Base-by-base conservation (phyloP, 1,140 invertebrate genomes). In the Drosophila subobscura region DNA sequence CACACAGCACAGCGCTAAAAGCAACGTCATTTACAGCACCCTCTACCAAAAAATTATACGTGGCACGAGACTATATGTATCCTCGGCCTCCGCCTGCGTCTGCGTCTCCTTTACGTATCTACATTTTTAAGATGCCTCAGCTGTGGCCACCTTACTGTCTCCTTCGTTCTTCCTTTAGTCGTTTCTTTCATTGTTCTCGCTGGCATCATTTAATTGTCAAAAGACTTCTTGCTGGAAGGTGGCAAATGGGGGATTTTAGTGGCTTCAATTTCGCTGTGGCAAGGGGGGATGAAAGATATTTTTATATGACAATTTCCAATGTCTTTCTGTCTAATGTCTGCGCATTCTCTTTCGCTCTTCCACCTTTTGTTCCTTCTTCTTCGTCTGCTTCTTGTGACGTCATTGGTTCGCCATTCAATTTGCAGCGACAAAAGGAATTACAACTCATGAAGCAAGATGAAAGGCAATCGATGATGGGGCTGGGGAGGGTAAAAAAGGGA, bases 141-240 rank as follows among this genome's bases (percentile, higher is more conserved):
- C 66, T 71, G 74, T 56, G 49, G 55, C 66, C 6, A 8, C 12
- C 44, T 14, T 14, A 33, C 40, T 49, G 42, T 14, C 16, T 5
- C 16, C 57, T 22, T 33, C 45, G 27, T 45, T 44, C 51, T 55
- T 22, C 56, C 20, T 33, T 23, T 49, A 33, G 40, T 72, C 56
- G 63, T 53, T 56, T 51, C 46, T 51, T 56, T 60, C 61, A 75
- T 75, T 75, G 72, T 75, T 59, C 56, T 77, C 67, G 74, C 20
- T 65, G 58, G 65, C 75, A 83, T 68, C 83, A 89, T 88, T 89
- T 89, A 86, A 86, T 86, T 88, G 83, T 86, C 83, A 89, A 72
- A 88, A 81, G 79, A 78, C 64, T 68, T 56, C 42, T 41, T 76
- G 58, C 59, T 60, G 77, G 75, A 16, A 16, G 49, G 37, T 25